Conservation (phyloP, 2,888 invertebrate species). For the Ophion costatus region DNA sequence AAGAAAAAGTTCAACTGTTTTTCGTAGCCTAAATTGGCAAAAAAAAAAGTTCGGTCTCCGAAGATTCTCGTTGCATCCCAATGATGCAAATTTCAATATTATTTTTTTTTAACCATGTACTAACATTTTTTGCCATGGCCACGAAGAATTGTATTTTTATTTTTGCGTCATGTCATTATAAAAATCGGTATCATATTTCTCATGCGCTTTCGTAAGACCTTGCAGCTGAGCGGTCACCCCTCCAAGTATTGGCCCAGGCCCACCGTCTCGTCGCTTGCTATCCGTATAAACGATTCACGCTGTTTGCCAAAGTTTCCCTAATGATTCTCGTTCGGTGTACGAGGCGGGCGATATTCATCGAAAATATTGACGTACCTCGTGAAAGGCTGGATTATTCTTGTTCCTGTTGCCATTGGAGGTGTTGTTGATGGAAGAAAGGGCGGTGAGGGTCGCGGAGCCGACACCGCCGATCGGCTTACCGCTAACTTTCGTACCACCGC, state of each 20-base stretch:
- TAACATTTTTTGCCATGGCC: too few species aligned
- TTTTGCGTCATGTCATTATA: not conserved
- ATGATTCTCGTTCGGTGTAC: not conserved
- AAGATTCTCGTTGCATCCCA: too few species aligned
- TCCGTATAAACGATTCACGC: not conserved
- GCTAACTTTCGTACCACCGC: slow-evolving; percentile 81
- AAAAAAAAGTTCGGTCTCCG: too few species aligned
- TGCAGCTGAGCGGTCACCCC: not conserved
- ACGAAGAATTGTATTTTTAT: not conserved
- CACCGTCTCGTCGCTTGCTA: not conserved
- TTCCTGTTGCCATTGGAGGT: slow-evolving; percentile 79
- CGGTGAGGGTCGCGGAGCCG: slow-evolving; percentile 82
- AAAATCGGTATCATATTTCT: not conserved
- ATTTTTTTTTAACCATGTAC: too few species aligned
- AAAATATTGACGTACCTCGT: slow-evolving; percentile 78
- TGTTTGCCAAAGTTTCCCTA: not conserved
- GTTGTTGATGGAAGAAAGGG: slow-evolving; percentile 81
- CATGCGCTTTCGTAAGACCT: too few species aligned
- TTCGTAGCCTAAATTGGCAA: too few species aligned
- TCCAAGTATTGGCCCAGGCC: not conserved
- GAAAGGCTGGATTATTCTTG: slow-evolving; percentile 80
- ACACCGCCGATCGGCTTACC: slow-evolving; percentile 81
- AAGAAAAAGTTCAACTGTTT: too few species aligned
- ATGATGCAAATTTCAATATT: too few species aligned
- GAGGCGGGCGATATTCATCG: too few species aligned